Evolutionary conservation across 2,797 vertebrate genomes (phyloP).

Genomic region (Rachycentron canadum): DNA sequence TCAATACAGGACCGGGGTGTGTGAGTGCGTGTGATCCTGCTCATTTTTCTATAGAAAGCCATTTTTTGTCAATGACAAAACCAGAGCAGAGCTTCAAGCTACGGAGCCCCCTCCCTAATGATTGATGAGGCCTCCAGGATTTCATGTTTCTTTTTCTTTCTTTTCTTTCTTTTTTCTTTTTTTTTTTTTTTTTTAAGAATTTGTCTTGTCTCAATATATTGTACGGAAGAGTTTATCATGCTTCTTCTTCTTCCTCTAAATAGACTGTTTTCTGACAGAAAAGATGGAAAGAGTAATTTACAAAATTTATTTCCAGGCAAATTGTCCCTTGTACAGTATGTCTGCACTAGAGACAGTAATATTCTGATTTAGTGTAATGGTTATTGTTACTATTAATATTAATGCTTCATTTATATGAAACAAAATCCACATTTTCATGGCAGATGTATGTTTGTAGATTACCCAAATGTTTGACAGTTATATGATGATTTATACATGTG

Average conservation of each 20-base stretch:
- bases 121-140: conserved; percentile 79
- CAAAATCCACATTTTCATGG: background rate
- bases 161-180: conserved; percentile 31
- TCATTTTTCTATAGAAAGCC: conserved; percentile 82
- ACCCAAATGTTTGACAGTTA: conserved; percentile 26
- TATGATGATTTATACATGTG: conserved; percentile 52
- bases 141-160: conserved; percentile 64
- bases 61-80: conserved; percentile 86
- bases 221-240: conserved; percentile 28
- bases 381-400: conserved; percentile 17
- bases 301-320: conserved; percentile 38
- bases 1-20: conserved; percentile 81
- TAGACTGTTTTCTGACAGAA: conserved; percentile 30
- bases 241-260: conserved; percentile 29
- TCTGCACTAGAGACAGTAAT: conserved; percentile 10
- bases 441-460: conserved; percentile 4
- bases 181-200: conserved; percentile 45
- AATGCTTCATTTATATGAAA: conserved; percentile 23
- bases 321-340: background rate
- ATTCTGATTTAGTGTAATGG: conserved; percentile 15
- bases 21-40: conserved; percentile 74
- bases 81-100: conserved; percentile 80
- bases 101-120: conserved; percentile 72
- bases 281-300: conserved; percentile 20
- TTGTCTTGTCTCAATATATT: conserved; percentile 63